These are phyloP conservation scores for Xiphorhynchus erythropygius DNA, from an alignment of 2,797 vertebrate species.

Conservation along the genomic window DNA sequence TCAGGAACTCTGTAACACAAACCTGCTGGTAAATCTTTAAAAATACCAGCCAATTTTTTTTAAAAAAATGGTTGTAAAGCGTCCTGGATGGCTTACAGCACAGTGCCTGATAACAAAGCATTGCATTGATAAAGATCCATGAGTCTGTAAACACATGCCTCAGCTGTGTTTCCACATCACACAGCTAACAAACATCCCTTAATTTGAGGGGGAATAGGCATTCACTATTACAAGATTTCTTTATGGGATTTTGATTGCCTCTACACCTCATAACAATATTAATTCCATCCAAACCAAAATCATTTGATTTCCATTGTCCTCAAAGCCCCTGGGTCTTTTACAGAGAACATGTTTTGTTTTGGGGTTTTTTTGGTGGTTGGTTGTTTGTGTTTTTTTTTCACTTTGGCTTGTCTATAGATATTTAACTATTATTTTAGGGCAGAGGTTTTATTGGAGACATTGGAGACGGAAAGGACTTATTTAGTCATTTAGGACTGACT, in stretches of 20 bases:
- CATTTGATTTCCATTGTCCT: not conserved
- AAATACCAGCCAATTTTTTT: not conserved
- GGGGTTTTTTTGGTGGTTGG: too few relatives aligned
- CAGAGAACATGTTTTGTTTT: not conserved
- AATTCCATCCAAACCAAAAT: not conserved
- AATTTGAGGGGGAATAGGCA: not conserved
- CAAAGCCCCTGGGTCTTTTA: not conserved
- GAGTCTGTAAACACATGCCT: not conserved
- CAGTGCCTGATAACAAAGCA: not conserved
- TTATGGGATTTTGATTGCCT: not conserved
- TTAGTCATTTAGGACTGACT: slow-evolving; percentile 43
- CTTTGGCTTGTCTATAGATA: not conserved
- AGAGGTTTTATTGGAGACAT: not conserved
- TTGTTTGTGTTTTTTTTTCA: not conserved
- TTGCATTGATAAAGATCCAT: fast-evolving
- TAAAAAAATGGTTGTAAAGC: not conserved
- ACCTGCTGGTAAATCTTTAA: not conserved
- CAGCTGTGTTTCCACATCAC: not conserved
- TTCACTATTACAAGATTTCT: not conserved
- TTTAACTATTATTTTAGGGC: not conserved
- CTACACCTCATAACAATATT: not conserved
- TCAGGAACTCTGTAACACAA: not conserved
- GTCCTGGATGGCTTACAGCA: not conserved
- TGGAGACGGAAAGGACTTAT: slow-evolving; percentile 3
- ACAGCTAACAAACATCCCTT: not conserved